Conservation (phyloP, 1,140 invertebrate genomes). For the Zeugodacus cucurbitae region DNA sequence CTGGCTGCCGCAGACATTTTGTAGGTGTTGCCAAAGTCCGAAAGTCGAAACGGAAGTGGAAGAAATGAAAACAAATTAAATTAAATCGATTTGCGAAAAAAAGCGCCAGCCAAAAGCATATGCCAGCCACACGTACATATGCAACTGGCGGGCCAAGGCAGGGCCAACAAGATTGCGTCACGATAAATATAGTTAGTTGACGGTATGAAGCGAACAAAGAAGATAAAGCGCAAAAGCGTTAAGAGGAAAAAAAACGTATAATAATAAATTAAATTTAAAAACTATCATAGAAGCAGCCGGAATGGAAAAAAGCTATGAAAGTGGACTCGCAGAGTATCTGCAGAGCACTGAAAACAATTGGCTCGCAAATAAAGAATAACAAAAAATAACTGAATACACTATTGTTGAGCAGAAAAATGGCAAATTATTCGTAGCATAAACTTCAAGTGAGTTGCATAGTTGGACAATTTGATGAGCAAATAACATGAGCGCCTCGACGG, state of each 20-base stretch:
- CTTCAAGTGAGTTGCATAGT: not conserved
- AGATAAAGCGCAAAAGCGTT: not conserved
- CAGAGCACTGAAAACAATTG: slow-evolving; percentile 14
- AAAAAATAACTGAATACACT: not conserved
- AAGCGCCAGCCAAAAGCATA: slow-evolving; percentile 42
- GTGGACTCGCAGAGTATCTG: not conserved
- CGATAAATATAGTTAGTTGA: not conserved
- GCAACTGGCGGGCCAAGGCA: not conserved
- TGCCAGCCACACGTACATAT: not conserved
- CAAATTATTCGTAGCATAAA: not conserved
- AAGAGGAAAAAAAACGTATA: not conserved
- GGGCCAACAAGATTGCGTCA: not conserved
- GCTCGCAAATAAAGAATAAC: not conserved
- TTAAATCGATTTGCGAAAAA: slow-evolving; percentile 63
- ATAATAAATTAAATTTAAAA: slow-evolving; percentile 26
- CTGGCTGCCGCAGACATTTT: slow-evolving; percentile 23
- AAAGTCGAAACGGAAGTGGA: slow-evolving; percentile 31
- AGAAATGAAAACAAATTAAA: slow-evolving; percentile 61
- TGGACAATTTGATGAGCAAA: slow-evolving; percentile 19
- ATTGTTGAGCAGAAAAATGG: not conserved
- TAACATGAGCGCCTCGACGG: not conserved
- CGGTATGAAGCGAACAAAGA: not conserved
- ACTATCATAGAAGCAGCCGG: not conserved
- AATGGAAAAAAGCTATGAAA: not conserved
- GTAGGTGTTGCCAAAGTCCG: slow-evolving; percentile 37